A percentile compares a stretch with the other conserved stretches of the same genome.
These are phyloP conservation scores for Diaperis boleti DNA, from an alignment of 2,888 invertebrate genomes.

Conservation along the genomic window DNA sequence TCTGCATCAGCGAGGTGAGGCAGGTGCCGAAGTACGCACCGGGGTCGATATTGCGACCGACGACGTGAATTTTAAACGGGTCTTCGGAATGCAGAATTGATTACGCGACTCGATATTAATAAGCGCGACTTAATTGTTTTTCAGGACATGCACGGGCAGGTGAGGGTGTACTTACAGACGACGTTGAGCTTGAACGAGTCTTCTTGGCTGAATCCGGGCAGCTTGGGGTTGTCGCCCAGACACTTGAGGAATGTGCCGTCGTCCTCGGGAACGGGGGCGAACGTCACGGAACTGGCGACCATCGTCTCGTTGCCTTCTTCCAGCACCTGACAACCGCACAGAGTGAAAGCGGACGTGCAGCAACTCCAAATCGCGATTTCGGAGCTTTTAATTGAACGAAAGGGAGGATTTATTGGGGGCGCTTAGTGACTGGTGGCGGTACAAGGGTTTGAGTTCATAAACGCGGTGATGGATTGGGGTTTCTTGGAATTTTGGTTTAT, in stretches of 20 bases:
- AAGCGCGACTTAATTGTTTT: conserved; percentile 12
- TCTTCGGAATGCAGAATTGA: conserved; percentile 35
- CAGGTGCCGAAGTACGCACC: conserved; percentile 39
- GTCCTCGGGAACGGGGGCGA: conserved; percentile 87
- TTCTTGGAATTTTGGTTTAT: too few relatives aligned
- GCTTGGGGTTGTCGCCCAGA: conserved; percentile 85
- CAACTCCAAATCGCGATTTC: neutral
- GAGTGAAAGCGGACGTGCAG: neutral
- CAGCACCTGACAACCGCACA: conserved; percentile 68
- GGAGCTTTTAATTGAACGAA: neutral
- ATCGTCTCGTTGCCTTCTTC: conserved; percentile 78
- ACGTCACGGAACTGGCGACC: conserved; percentile 82
- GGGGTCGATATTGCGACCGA: conserved; percentile 43
- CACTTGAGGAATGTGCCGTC: conserved; percentile 87
- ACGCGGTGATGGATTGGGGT: too few relatives aligned
- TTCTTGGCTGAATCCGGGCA: conserved; percentile 81
- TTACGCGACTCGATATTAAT: conserved; percentile 17
- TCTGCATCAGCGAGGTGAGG: conserved; percentile 31
- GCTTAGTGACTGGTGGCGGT: neutral
- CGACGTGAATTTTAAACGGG: conserved; percentile 43
- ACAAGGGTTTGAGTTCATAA: too few relatives aligned
- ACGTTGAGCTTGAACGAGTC: conserved; percentile 87
- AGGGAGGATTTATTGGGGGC: neutral
- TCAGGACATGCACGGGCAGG: too few relatives aligned
- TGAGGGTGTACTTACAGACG: conserved; percentile 83